phyloP scores from a whole-genome alignment of 2,113 vertebrate genomes.

The Bombycilla garrulus region DNA sequence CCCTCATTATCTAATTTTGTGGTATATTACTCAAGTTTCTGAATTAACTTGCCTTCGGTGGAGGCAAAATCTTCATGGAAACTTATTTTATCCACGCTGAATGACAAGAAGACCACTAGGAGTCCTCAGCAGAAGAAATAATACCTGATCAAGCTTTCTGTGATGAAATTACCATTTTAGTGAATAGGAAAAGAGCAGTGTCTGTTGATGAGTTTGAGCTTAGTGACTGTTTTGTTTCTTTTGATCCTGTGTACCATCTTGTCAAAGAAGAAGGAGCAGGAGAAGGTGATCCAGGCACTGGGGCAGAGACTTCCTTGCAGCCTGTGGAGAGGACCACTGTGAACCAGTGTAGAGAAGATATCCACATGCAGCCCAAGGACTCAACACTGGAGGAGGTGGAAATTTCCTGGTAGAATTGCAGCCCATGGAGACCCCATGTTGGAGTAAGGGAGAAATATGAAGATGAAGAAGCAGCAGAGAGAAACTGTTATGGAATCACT shows the following conservation, averaged over 20 bases:
- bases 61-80: background rate
- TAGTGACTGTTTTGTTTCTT: background rate
- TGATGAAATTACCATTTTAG: background rate
- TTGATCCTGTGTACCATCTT: background rate
- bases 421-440: background rate
- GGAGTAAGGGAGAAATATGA: background rate
- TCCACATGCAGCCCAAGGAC: background rate
- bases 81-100: background rate
- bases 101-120: background rate
- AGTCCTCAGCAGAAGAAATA: background rate
- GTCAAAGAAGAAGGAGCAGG: background rate
- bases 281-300: background rate
- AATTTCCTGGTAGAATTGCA: background rate
- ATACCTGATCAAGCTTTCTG: background rate
- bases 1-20: background rate
- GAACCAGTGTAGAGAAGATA: background rate
- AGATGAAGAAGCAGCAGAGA: background rate
- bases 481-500: background rate
- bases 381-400: background rate
- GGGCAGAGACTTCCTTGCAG: background rate
- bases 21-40: background rate
- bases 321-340: background rate
- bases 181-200: background rate
- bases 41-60: background rate
- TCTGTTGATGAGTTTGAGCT: background rate